Base-by-base conservation (phyloP, 2,113 vertebrate genomes). In the Caretta caretta region DNA sequence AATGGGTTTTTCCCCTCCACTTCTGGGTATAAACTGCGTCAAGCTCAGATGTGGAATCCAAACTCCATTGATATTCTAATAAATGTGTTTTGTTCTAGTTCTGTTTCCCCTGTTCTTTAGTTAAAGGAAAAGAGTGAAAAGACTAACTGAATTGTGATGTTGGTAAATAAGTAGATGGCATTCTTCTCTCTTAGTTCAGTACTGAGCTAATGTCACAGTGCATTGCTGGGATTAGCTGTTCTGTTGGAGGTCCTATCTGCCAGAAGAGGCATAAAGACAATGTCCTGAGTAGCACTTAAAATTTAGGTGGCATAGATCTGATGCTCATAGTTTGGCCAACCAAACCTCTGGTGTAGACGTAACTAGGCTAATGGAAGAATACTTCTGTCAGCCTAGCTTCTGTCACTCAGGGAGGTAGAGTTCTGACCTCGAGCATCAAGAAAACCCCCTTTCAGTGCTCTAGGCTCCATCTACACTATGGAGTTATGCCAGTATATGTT, bases 11-110 rank as follows among this genome's bases (percentile, higher is more conserved):
- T 27, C 12, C 8, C 84, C 22, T 65, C 75, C 17, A 5, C 51
- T 62, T 95, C 16, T 11, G 42, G 8, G 35, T 91, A 0, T 0
- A 81, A 42, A 54, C 22, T 24, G 5, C 54, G 19, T 2, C 53
- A 12, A 11, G 12, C 35, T 57, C 31, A 17, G 19, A 62, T 29
- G 14, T 49, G 80, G 35, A 88, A 86, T 50, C 38, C 56, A 24
- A 92, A 11, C 49, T 10, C 17, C 87, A 25, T 3, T 3, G 57
- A 3, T 11, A 72, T 79, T 86, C 25, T n/a, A 50, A 90, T 53
- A 84, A 78, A 7, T 1, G 1, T 53, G 49, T 6, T 62, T 76
- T 78, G 75, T 48, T 25, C 75, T 25, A 48, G 24, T 27, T 78
- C 42, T 46, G 6, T 42, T 78, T 46, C 25, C 42, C 75, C 75